phyloP scores from a whole-genome alignment of 2,113 vertebrate species.

The Paratilapia polleni region DNA sequence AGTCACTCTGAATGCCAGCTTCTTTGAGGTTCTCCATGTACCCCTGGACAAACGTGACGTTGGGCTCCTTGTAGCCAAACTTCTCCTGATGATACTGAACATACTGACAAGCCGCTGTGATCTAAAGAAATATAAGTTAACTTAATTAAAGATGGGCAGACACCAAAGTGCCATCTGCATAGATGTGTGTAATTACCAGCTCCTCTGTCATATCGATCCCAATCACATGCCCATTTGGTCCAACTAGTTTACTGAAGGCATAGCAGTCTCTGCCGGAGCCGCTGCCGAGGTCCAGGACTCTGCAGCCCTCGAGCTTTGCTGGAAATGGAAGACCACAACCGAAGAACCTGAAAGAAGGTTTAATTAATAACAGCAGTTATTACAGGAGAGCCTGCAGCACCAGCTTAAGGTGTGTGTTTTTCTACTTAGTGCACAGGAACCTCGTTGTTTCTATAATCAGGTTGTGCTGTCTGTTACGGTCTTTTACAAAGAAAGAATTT shows the following conservation, averaged over 20 bases:
- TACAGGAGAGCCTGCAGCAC: background rate
- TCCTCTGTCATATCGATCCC: constrained; percentile 87
- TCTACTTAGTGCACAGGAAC: too few relatives aligned
- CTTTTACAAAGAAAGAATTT: too few relatives aligned
- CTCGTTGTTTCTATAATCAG: background rate
- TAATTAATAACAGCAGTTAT: background rate
- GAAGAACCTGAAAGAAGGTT: constrained; percentile 80
- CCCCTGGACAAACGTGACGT: constrained; percentile 70
- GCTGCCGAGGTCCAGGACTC: constrained; percentile 86
- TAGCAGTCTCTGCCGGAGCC: constrained; percentile 87
- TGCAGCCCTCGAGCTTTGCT: constrained; percentile 79
- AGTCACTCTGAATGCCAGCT: constrained; percentile 68
- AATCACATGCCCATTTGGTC: constrained; percentile 80
- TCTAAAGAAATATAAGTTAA: constrained; percentile 39
- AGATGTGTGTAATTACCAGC: constrained; percentile 74
- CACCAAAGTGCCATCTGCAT: background rate
- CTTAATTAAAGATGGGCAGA: background rate
- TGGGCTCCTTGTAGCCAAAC: constrained; percentile 74
- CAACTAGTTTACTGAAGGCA: constrained; percentile 86
- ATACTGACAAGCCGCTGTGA: constrained; percentile 62
- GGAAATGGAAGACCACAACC: constrained; percentile 89
- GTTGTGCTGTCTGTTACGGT: too few relatives aligned
- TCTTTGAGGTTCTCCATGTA: constrained; percentile 79
- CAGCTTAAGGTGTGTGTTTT: too few relatives aligned
- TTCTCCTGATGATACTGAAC: constrained; percentile 75